These are phyloP conservation scores for Morelia viridis DNA, from an alignment of 2,797 vertebrate species.

Conservation along the genomic window DNA sequence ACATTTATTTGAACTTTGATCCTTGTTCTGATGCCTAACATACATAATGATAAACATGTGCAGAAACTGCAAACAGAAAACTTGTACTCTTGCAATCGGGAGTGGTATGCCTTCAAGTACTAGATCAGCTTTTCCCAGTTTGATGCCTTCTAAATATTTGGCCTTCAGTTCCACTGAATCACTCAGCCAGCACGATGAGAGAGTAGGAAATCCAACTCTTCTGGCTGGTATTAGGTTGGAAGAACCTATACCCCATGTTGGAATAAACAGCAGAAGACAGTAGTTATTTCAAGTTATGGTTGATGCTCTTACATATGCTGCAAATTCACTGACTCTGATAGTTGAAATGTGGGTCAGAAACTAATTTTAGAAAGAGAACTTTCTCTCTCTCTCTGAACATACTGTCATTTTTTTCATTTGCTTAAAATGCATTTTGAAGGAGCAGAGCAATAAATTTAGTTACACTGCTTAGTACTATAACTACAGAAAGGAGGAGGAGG, in stretches of 20 bases:
- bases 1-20: background rate
- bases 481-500: background rate
- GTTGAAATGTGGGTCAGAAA: constrained; percentile 38
- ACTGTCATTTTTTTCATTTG: constrained; percentile 7
- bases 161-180: background rate
- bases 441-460: constrained; percentile 24
- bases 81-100: background rate
- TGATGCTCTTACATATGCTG: background rate
- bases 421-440: constrained; percentile 25
- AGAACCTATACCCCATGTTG: background rate
- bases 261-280: background rate
- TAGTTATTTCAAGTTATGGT: background rate
- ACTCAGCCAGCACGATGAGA: background rate
- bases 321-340: background rate
- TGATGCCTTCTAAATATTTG: background rate
- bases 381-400: constrained; percentile 6
- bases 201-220: no score
- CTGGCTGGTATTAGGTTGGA: background rate
- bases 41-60: background rate
- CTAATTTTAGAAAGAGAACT: constrained; percentile 12
- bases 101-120: background rate
- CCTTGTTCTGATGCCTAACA: background rate
- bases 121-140: background rate
- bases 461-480: constrained; percentile 35
- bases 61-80: background rate